Base-by-base conservation (phyloP, 2,888 invertebrate genomes). In the Plagodis pulveraria region DNA sequence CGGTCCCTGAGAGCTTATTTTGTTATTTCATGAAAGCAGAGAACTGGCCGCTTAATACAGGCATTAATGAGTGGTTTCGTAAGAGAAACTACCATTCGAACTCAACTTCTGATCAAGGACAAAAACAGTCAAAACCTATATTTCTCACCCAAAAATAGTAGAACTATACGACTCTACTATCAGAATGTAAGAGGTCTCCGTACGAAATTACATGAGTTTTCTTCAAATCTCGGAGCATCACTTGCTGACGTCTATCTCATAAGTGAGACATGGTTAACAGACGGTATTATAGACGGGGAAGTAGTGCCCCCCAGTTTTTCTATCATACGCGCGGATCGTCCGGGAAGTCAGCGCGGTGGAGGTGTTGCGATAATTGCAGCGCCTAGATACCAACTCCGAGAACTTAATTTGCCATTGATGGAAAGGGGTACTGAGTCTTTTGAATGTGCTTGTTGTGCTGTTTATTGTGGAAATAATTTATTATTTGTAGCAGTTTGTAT, bases 251-350 rank as follows among this genome's bases (percentile, higher is more conserved):
- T 42, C 1, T 42, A 10, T 42, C n/a, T 42, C n/a, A 42, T 42
- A 10, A 42, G 10, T 10, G 42, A 42, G 42, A 42, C 42, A n/a
- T 42, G 42, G 42, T n/a, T 42, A n/a, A 42, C 42, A n/a, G 42
- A 42, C n/a, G 42, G 42, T n/a, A 98, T 99, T 74, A 98, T 98
- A 89, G 99, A 99, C n/a, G 42, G n/a, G 6, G 42, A 42, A 42
- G 42, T 42, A n/a, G n/a, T 42, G n/a, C 42, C 11, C 6, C 6
- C 6, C 11, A 7, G 42, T 9, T 42, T 10, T n/a, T 38, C 38
- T 38, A 9, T 38, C 7, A 9, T 38, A 6, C 5, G 38, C 7
- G 9, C 38, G 38, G 38, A 38, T 38, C 38, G 38, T 38, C 38
- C 38, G 6, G 38, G 38, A 38, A 9, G 7, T 6, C 38, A 9